Percentiles rank a stretch among this genome's conserved stretches.
phyloP scores from a whole-genome alignment of 2,113 vertebrate genomes.

The Rhinolophus sinicus region DNA sequence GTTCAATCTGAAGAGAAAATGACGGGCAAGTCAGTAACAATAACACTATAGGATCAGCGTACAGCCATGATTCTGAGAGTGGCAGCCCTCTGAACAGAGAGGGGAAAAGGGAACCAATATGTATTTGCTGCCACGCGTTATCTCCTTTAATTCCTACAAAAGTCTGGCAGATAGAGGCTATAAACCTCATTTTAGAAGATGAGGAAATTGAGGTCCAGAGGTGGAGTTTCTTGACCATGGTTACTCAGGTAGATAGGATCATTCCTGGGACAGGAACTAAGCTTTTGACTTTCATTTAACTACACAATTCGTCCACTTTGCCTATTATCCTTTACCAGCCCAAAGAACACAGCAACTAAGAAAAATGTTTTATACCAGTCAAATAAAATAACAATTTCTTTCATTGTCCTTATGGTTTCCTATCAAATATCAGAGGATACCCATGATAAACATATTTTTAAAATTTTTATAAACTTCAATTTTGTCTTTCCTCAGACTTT shows the following conservation, averaged over 20 bases:
- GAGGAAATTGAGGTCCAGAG: slow-evolving; percentile 30
- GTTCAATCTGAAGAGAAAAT: background rate
- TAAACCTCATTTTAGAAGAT: background rate
- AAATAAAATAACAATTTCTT: slow-evolving; percentile 47
- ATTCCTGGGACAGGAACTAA: background rate
- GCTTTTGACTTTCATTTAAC: background rate
- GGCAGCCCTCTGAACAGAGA: background rate
- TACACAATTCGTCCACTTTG: background rate
- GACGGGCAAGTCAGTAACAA: background rate
- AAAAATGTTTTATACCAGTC: background rate
- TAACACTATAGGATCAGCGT: background rate
- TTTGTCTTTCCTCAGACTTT: slow-evolving; percentile 43
- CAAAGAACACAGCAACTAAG: slow-evolving; percentile 32
- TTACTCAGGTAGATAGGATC: background rate
- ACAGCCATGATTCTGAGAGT: background rate
- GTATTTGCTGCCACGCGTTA: background rate
- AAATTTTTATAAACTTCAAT: slow-evolving; percentile 50
- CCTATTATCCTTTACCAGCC: background rate
- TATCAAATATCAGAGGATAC: slow-evolving; percentile 50
- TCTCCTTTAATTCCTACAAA: background rate
- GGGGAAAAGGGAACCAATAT: background rate
- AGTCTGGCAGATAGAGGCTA: background rate
- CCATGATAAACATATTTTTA: background rate
- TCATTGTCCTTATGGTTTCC: slow-evolving; percentile 21
- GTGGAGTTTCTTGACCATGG: background rate